Conservation (phyloP, 2,113 vertebrate species). For the Sander vitreus region DNA sequence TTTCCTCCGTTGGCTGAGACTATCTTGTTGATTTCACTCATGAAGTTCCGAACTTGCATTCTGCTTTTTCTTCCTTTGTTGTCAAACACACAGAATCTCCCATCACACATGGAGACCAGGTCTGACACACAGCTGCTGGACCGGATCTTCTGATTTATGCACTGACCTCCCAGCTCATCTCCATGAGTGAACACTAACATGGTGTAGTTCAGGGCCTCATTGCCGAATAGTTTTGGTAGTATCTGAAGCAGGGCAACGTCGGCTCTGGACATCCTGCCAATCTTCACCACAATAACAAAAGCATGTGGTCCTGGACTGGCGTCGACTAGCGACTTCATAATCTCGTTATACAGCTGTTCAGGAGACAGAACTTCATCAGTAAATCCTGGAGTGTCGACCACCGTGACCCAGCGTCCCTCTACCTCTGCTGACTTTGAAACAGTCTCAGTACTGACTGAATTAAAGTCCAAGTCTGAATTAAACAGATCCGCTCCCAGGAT, state of each 20-base stretch:
- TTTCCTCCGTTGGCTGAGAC: background rate
- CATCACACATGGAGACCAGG: constrained; percentile 1
- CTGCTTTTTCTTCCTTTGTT: constrained; percentile 5
- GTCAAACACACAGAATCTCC: constrained; percentile 17
- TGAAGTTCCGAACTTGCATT: background rate
- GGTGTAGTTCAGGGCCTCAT: background rate
- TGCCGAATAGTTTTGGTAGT: background rate
- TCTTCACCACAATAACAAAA: constrained; percentile 27
- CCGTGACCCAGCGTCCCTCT: background rate
- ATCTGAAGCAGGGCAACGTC: background rate
- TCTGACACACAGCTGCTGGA: accelerated
- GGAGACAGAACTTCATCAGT: background rate
- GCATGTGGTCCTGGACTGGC: constrained; percentile 4
- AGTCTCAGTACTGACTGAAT: background rate
- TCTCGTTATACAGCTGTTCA: background rate
- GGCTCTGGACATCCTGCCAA: background rate
- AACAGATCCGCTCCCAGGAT: background rate
- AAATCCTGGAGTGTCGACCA: constrained; percentile 41
- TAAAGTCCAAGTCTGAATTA: background rate
- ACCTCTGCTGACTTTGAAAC: background rate
- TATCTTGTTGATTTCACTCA: background rate
- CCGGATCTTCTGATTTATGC: background rate
- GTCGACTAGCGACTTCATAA: background rate
- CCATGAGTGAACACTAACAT: constrained; percentile 25
- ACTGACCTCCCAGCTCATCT: background rate